phyloP scores from a whole-genome alignment of 2,888 invertebrate species.

The Pemphredon lugubris region DNA sequence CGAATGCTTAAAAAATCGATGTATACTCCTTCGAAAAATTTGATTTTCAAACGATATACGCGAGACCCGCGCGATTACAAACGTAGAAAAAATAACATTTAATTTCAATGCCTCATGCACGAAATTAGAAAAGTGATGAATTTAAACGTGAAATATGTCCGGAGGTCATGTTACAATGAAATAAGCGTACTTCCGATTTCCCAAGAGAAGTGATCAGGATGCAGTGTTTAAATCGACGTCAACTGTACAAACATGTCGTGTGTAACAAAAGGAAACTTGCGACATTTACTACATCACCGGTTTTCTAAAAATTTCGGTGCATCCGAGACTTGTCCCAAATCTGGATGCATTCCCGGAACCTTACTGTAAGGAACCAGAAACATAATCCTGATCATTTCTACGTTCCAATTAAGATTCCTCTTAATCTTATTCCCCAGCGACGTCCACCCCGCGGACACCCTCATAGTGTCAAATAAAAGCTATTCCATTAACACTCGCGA shows the following conservation, averaged over 20 bases:
- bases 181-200: constrained; percentile 18
- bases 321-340: no score
- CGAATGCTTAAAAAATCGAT: no score
- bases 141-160: constrained; percentile 16
- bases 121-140: constrained; percentile 1
- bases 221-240: background rate
- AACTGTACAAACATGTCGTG: no score
- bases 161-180: constrained; percentile 23
- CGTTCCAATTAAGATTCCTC: constrained; percentile 6
- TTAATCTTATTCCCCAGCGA: no score
- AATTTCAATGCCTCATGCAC: constrained; percentile 24
- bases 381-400: constrained; percentile 30
- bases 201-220: constrained; percentile 33
- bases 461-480: background rate
- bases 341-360: background rate
- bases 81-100: constrained; percentile 30
- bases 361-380: background rate
- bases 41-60: background rate
- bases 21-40: constrained; percentile 10
- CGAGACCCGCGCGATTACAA: constrained; percentile 15
- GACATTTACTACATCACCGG: no score
- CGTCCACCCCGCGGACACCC: constrained; percentile 7
- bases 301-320: no score
- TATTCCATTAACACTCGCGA: constrained; percentile 30
- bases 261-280: no score